phyloP scores from a whole-genome alignment of 2,888 invertebrate genomes.

The Adineta ricciae region DNA sequence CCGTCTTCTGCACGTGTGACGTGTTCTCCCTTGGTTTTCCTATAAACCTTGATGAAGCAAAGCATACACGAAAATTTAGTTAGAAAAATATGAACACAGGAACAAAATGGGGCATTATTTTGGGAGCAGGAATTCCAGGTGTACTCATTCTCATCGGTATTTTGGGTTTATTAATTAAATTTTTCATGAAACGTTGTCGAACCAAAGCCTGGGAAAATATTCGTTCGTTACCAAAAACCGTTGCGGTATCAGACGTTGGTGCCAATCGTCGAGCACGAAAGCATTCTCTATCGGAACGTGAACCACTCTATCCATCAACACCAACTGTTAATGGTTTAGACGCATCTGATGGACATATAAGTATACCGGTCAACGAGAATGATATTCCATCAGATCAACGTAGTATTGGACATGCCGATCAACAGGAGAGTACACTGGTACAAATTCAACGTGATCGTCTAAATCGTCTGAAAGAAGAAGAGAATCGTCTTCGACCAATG shows the following conservation, averaged over 20 bases:
- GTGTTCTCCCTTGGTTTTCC: not conserved
- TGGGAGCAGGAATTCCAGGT: not conserved
- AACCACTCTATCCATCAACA: not conserved
- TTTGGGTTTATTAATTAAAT: not conserved
- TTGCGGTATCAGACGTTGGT: not conserved
- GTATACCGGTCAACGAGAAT: not conserved
- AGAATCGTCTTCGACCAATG: not conserved
- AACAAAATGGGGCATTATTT: not conserved
- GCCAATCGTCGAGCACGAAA: not conserved
- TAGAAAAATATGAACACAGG: not conserved
- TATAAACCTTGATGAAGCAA: not conserved
- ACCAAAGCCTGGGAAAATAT: not conserved
- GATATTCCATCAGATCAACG: not conserved
- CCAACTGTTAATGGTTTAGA: not conserved
- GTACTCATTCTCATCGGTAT: not conserved
- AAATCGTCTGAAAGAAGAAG: conserved; percentile 10
- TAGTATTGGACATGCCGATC: not conserved
- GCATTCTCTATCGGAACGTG: not conserved
- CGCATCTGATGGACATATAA: not conserved
- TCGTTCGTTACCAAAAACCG: not conserved
- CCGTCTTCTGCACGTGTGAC: not conserved
- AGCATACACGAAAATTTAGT: not conserved
- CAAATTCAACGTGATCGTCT: not conserved
- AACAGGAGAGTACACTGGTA: not conserved
- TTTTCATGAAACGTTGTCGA: not conserved